Base-by-base conservation (phyloP, 2,113 vertebrate species). In the Sarotherodon lohbergeri region DNA sequence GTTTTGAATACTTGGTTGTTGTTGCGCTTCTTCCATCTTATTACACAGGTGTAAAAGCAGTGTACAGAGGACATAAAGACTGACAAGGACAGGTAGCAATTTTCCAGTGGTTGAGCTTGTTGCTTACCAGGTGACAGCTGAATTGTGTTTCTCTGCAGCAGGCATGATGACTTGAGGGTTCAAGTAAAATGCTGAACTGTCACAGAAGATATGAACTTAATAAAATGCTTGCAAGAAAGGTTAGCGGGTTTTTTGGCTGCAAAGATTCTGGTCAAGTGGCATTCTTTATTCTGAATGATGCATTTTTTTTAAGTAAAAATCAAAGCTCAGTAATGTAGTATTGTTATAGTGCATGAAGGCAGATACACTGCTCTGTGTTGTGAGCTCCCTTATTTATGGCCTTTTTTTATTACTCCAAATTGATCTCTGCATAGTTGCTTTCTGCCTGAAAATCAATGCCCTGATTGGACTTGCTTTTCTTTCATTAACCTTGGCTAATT, bases 391-490 rank as follows among this genome's bases (percentile, higher is more conserved):
- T 92, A 92, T 93, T 92, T 91, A 93, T 56, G 61, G n/a, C 43
- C 80, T 71, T 81, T 79, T 27, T 92, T 92, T 86, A 88, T 88
- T 85, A 88, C 89, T 81, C 27, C 85, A 82, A 86, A 94, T 95
- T 86, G 76, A 95, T 94, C 63, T 56, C 83, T 2, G 36, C 61
- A 55, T 81, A 32, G 86, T 82, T 46, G 43, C 92, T 91, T 90
- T 94, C 83, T 86, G 36, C 81, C 81, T 87, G 79, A 88, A 93
- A 95, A 96, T 95, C 93, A 94, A 95, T 96, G 81, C 48, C 55
- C 87, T 84, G 82, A 93, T 93, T 94, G 86, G 57, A 88, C 95
- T 93, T 88, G 85, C 78, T 88, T 94, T 91, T 92, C 83, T 89
- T 86, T 73, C 73, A 84, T 93, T 93, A 89, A 93, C 90, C 82